Evolutionary conservation across 2,888 invertebrate genomes (phyloP), one percentile per base, ranked within the genome.

Genomic region (Zygothrica quintamaculata): DNA sequence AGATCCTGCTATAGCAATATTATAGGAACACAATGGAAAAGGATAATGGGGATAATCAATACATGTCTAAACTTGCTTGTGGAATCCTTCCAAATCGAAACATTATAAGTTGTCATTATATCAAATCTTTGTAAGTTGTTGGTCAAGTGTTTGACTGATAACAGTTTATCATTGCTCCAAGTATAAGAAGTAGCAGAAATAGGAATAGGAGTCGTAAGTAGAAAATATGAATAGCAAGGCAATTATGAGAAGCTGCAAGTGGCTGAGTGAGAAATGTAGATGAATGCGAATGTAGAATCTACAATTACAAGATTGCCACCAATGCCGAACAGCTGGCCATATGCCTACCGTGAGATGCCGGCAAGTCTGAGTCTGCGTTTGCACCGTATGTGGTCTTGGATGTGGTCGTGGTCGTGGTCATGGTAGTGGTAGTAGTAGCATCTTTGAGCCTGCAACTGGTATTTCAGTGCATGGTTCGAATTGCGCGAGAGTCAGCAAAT

Each of bases 251-350:
- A 64, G 48, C 65, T 57, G 74, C 61, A 77, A 84, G 77, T 77
- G 84, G 74, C 72, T 36, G 29, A 39, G 25, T 26, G 50, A 59
- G 18, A 57, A 52, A 64, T 64, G 68, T 52, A 56, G 62, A 74
- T 79, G 74, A 56, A 36, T 31, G 59, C 46, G 37, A 65, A n/a
- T n/a, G 47, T 56, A 9, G 67, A 57, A 78, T 67, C 84, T 86
- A 78, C 86, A 84, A 84, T 84, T 84, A 84, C 86, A 82, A 39
- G 77, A 74, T 56, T 72, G 72, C 65, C 66, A 79, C 48, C 42
- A 31, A 53, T 36, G 22, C 16, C 16, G 22, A 62, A 59, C 67
- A 62, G 72, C 70, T 70, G 70, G 55, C 16, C 68, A 68, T 43
- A 50, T 57, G 72, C 18, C 37, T 39, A 51, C 15, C 39, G n/a